phyloP scores from a whole-genome alignment of 1,140 invertebrate genomes.

The Metaphire vulgaris region DNA sequence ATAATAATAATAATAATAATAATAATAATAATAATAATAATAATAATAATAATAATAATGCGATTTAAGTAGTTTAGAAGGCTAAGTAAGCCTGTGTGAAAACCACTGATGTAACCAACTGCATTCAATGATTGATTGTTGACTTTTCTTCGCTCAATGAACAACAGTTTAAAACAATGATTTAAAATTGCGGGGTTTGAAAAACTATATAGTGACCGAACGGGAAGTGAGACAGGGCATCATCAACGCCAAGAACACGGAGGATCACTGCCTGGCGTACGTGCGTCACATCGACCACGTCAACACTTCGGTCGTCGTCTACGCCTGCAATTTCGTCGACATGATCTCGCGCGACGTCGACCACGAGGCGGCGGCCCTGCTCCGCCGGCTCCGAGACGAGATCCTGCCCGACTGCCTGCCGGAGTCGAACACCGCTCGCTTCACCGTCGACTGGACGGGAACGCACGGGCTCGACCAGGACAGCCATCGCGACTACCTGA shows the following conservation, averaged over 20 bases:
- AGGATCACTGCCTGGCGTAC: conserved; percentile 60
- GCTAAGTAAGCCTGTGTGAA: too few relatives aligned
- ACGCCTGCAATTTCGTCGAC: conserved; percentile 84
- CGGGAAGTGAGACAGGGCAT: conserved; percentile 29
- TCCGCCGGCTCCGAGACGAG: conserved; percentile 16
- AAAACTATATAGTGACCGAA: conserved; percentile 30
- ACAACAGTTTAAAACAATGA: too few relatives aligned
- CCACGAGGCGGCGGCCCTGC: conserved; percentile 61
- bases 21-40: too few relatives aligned
- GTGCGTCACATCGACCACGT: conserved; percentile 95
- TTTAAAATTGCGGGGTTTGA: too few relatives aligned
- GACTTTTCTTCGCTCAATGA: too few relatives aligned
- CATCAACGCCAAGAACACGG: conserved; percentile 15
- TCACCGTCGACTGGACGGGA: conserved; percentile 94
- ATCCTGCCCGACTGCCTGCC: conserved; percentile 41
- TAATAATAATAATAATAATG: too few relatives aligned
- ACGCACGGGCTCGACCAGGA: conserved; percentile 85
- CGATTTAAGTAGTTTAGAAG: too few relatives aligned
- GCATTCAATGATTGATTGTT: too few relatives aligned
- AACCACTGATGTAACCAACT: too few relatives aligned
- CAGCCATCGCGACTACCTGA: conserved; percentile 87
- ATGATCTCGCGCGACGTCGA: conserved; percentile 84
- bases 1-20: too few relatives aligned
- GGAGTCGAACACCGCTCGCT: conserved; percentile 52
- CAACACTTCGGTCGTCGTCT: conserved; percentile 70